Evolutionary conservation across 2,113 vertebrate genomes (phyloP).

Genomic region (Pteropus alecto): DNA sequence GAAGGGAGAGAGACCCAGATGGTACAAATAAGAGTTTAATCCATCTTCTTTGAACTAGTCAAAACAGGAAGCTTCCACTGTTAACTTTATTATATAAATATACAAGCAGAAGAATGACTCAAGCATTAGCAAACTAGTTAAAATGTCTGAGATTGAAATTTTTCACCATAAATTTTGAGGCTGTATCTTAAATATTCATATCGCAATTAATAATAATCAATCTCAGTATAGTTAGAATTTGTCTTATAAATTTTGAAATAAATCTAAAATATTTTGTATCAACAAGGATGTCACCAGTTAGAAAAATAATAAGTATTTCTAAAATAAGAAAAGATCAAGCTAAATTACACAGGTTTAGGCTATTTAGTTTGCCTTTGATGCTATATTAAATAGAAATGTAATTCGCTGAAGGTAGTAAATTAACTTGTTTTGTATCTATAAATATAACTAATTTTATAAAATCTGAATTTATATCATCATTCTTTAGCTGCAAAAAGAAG

Average conservation of each 20-base stretch:
- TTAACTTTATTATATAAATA: not conserved
- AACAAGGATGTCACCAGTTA: not conserved
- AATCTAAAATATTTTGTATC: not conserved
- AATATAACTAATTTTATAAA: not conserved
- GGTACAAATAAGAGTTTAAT: not conserved
- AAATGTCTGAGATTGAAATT: not conserved
- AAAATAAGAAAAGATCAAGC: not conserved
- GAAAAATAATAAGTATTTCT: constrained; percentile 10
- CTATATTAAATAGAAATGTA: not conserved
- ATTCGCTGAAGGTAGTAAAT: not conserved
- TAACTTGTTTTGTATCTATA: not conserved
- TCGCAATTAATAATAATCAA: not conserved
- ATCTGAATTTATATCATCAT: not conserved
- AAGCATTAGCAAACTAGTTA: not conserved
- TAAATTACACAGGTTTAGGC: not conserved
- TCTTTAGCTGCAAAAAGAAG: not conserved
- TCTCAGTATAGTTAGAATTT: not conserved
- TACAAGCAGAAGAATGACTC: not conserved
- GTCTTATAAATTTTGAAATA: not conserved
- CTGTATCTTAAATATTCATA: not conserved
- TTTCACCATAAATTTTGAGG: not conserved
- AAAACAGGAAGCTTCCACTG: not conserved
- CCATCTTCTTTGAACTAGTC: not conserved
- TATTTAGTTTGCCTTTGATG: not conserved
- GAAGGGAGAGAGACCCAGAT: not conserved